A percentile compares a stretch with the other conserved stretches of the same genome.
Evolutionary conservation across 2,888 invertebrate genomes (phyloP).

Genomic region (Desoria tigrina): DNA sequence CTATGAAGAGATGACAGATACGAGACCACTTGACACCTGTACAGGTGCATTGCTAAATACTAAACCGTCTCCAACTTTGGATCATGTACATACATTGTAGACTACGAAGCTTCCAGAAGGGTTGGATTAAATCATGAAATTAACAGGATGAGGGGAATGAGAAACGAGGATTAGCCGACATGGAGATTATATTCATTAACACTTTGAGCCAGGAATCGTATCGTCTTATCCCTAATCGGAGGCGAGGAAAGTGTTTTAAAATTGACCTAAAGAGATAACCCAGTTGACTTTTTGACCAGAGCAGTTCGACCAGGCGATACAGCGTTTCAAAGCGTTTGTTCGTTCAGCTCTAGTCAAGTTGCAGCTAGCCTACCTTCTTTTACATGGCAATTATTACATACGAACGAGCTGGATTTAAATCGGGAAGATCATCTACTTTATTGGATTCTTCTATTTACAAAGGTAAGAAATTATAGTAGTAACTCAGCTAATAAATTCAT

Average conservation of each 20-base stretch:
- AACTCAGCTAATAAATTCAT: too few species aligned
- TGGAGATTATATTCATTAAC: background rate
- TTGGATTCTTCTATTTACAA: background rate
- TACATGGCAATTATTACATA: background rate
- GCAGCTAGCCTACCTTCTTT: conserved; percentile 28
- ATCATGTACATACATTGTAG: too few species aligned
- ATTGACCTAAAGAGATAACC: background rate
- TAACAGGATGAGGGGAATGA: too few species aligned
- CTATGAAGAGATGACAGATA: conserved; percentile 4
- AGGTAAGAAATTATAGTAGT: background rate
- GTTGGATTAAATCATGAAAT: too few species aligned
- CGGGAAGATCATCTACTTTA: background rate
- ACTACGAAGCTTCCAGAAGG: too few species aligned
- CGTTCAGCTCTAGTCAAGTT: conserved; percentile 54
- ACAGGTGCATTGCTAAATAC: conserved; percentile 32
- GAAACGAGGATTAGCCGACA: background rate
- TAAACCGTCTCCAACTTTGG: background rate
- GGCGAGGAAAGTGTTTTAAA: too few species aligned
- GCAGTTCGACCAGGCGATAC: conserved; percentile 49
- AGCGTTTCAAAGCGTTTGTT: conserved; percentile 48
- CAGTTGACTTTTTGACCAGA: conserved; percentile 51
- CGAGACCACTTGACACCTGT: conserved; percentile 35
- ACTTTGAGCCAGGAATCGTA: conserved; percentile 14
- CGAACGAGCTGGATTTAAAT: too few species aligned
- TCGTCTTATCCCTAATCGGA: too few species aligned